phyloP scores from a whole-genome alignment of 2,113 vertebrate species.

The Melanerpes aurifrons region DNA sequence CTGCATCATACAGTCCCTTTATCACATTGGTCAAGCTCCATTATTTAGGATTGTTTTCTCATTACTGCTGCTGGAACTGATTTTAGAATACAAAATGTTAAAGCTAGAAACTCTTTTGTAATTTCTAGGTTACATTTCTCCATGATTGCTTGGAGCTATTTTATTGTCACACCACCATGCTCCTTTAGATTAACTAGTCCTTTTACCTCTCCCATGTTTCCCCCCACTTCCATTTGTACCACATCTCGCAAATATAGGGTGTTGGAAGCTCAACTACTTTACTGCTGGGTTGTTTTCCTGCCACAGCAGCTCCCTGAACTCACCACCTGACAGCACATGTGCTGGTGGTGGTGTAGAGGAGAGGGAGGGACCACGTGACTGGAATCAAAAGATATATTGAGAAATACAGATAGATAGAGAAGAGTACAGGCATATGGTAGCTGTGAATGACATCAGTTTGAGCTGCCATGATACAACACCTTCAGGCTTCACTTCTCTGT shows the following conservation, averaged over 20 bases:
- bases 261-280: neutral
- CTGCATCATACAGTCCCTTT: neutral
- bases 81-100: neutral
- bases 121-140: conserved; percentile 4
- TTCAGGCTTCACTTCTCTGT: neutral
- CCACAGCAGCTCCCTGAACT: neutral
- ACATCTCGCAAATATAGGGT: neutral
- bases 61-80: neutral
- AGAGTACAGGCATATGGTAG: neutral
- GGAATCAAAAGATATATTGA: neutral
- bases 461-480: neutral
- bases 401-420: neutral
- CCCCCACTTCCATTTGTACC: neutral
- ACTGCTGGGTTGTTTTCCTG: neutral
- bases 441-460: neutral
- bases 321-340: neutral
- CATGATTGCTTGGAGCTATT: neutral
- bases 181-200: conserved; percentile 15
- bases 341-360: neutral
- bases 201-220: neutral
- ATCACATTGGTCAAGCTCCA: neutral
- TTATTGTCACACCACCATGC: neutral
- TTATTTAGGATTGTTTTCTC: conserved; percentile 20
- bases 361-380: neutral
- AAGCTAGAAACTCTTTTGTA: neutral